Conservation (phyloP, 2,113 vertebrate genomes). For the Nanger granti region DNA sequence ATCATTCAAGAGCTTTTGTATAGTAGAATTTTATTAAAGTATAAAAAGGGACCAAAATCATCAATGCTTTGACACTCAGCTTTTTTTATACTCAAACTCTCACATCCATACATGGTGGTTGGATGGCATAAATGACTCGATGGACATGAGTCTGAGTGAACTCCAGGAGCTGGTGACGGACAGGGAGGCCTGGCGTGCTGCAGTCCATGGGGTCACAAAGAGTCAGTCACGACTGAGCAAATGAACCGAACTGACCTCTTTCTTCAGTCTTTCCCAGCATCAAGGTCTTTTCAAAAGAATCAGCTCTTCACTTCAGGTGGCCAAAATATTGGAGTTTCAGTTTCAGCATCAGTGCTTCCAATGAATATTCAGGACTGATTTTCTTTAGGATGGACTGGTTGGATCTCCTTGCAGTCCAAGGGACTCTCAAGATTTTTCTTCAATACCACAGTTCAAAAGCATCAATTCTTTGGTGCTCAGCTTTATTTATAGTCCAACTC, state of each 20-base stretch:
- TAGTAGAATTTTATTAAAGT: neutral
- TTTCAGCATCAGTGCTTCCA: neutral
- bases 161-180: no score
- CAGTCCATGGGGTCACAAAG: no score
- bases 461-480: accelerated
- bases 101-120: no score
- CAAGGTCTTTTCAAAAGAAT: neutral
- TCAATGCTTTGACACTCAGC: no score
- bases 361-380: neutral
- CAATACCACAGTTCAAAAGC: neutral
- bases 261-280: neutral
- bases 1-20: neutral
- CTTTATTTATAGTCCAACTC: neutral
- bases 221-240: no score
- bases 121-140: no score
- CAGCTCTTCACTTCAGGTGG: neutral
- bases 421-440: neutral
- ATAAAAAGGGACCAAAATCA: neutral
- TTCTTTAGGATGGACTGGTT: neutral
- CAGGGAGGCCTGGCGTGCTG: no score
- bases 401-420: neutral
- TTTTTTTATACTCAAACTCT: no score
- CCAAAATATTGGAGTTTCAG: neutral
- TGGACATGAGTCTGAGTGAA: no score
- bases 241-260: no score